These are phyloP conservation scores for Neria commutata DNA, from an alignment of 2,888 invertebrate species.

Conservation along the genomic window DNA sequence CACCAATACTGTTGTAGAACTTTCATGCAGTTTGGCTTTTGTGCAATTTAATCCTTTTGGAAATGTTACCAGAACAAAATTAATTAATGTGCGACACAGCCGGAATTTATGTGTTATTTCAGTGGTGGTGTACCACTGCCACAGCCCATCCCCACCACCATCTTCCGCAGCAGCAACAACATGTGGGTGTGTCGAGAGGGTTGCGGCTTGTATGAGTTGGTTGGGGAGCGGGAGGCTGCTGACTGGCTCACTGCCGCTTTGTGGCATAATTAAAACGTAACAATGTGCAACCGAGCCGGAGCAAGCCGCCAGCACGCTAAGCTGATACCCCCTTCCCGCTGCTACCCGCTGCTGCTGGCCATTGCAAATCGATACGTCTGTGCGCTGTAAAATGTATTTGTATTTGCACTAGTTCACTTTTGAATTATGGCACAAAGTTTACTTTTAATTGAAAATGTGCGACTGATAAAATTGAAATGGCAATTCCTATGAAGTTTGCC, in stretches of 20 bases:
- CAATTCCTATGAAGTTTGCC: conserved; percentile 26
- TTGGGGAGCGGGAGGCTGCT: background rate
- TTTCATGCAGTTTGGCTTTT: conserved; percentile 33
- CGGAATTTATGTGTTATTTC: conserved; percentile 53
- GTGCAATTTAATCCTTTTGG: conserved; percentile 57
- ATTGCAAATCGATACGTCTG: conserved; percentile 40
- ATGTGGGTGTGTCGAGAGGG: conserved; percentile 30
- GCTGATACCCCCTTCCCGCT: background rate
- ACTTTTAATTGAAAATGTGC: conserved; percentile 51
- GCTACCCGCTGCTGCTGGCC: background rate
- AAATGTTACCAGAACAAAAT: conserved; percentile 54
- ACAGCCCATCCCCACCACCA: conserved; percentile 17
- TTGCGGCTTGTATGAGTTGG: background rate
- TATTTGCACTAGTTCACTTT: conserved; percentile 34
- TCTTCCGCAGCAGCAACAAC: conserved; percentile 7
- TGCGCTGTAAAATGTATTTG: conserved; percentile 30
- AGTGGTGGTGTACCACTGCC: conserved; percentile 29
- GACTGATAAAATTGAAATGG: conserved; percentile 46
- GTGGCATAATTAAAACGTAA: background rate
- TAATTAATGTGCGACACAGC: conserved; percentile 59
- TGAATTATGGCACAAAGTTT: conserved; percentile 51
- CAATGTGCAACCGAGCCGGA: background rate
- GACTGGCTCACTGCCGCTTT: too few relatives aligned
- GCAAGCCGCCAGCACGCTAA: too few relatives aligned
- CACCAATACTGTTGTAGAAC: background rate